These are phyloP conservation scores for Vanessa atalanta DNA, from an alignment of 1,140 invertebrate genomes.

Conservation along the genomic window DNA sequence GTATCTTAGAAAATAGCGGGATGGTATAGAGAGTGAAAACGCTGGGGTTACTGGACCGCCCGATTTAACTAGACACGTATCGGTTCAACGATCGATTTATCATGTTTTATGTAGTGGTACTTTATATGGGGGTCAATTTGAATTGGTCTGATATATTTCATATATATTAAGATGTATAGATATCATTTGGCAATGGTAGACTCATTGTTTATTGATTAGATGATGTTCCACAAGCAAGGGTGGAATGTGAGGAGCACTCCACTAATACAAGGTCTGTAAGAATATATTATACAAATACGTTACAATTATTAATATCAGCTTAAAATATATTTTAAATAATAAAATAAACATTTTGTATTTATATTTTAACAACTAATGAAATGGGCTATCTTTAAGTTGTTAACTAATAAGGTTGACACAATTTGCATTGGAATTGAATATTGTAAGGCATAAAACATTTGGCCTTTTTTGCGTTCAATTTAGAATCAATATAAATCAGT, in stretches of 20 bases:
- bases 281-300: too few species aligned
- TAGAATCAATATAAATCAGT: slow-evolving; percentile 1
- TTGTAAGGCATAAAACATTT: neutral
- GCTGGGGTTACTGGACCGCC: slow-evolving; percentile 46
- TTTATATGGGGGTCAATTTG: neutral
- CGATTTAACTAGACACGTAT: slow-evolving; percentile 43
- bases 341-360: too few species aligned
- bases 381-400: neutral
- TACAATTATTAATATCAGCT: too few species aligned
- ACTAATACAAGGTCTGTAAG: too few species aligned
- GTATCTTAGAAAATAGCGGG: slow-evolving; percentile 70
- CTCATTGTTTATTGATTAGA: too few species aligned
- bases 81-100: slow-evolving; percentile 16
- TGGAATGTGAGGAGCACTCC: too few species aligned
- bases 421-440: neutral
- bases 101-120: neutral
- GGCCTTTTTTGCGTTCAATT: neutral
- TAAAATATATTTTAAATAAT: too few species aligned
- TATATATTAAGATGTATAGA: too few species aligned
- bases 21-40: slow-evolving; percentile 74
- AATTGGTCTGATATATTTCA: neutral
- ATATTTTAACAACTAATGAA: too few species aligned
- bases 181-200: too few species aligned
- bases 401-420: neutral
- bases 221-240: too few species aligned